A percentile compares a stretch with the other conserved stretches of the same genome.
phyloP scores from a whole-genome alignment of 2,888 invertebrate species.

The Cerceris ruficornis region DNA sequence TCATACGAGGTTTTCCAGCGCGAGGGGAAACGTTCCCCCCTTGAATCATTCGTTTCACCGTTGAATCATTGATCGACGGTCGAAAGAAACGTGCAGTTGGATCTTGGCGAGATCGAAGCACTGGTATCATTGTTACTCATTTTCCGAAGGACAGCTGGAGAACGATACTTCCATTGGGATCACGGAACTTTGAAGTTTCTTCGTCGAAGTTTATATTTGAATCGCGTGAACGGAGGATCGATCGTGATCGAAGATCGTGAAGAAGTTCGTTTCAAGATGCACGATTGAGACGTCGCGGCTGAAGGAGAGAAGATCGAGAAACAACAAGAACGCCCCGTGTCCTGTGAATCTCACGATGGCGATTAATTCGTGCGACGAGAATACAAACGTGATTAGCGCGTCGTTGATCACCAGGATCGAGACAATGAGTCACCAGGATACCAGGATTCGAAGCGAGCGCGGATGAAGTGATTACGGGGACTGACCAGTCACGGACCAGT shows the following conservation, averaged over 20 bases:
- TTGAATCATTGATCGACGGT: no score
- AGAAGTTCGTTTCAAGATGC: not conserved
- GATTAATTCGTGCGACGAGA: slow-evolving; percentile 29
- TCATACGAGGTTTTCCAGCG: no score
- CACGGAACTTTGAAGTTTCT: no score
- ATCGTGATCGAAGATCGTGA: not conserved
- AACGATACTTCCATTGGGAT: no score
- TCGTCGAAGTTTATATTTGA: no score
- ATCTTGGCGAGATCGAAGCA: no score
- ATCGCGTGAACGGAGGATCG: not conserved
- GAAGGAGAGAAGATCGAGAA: not conserved
- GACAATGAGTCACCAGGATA: slow-evolving; percentile 46
- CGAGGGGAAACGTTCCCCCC: no score
- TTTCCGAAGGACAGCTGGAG: no score
- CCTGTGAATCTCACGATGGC: slow-evolving; percentile 55
- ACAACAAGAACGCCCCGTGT: not conserved
- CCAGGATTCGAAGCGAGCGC: slow-evolving; percentile 59
- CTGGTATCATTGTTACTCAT: no score
- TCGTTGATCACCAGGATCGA: slow-evolving; percentile 43
- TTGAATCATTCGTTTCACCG: no score
- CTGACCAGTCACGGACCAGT: slow-evolving; percentile 58
- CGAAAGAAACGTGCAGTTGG: no score
- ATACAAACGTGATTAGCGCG: slow-evolving; percentile 33
- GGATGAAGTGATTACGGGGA: slow-evolving; percentile 64
- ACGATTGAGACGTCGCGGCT: not conserved